Evolutionary conservation across 2,888 invertebrate genomes (phyloP), one percentile per base, ranked within the genome.

Genomic region (Azorinus chamasolen): DNA sequence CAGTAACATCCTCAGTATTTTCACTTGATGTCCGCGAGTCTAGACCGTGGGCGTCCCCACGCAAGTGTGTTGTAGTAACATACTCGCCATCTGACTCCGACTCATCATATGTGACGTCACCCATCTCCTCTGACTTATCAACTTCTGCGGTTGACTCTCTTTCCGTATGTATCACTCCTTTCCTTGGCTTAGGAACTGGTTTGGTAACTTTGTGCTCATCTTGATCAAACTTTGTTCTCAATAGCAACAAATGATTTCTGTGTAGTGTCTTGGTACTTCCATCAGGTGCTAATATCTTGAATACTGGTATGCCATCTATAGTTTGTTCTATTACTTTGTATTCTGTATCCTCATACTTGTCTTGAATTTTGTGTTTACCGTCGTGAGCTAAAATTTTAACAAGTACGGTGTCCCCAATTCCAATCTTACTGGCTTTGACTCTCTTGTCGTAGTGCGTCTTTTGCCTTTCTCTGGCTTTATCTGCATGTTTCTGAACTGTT

Each of bases 331-430:
- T 41, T n/a, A 69, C 45, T 43, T 43, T 16, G 20, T 69, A 61
- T 6, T 25, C 8, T 24, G 61, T 37, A 10, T 53, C 51, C 53
- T 69, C 69, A 37, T 25, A 69, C 25, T 61, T 61, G 18, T 69
- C 61, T 12, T 41, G 25, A 16, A 69, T 27, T 32, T 61, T 69
- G 27, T 69, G 69, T 53, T 62, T 69, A 3, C 65, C 65, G 16
- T 54, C 54, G 45, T n/a, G n/a, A 6, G 20, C 10, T 8, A 45
- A 24, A 4, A 41, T 45, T 22, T 54, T 65, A n/a, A 46, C 55
- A 20, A 65, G 18, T 18, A 65, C 55, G 16, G 8, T 54, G 39
- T 65, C 65, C 27, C 65, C 65, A 24, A 54, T 12, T 4, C 2
- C 2, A 2, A 65, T n/a, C 14, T 65, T 25, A 27, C 22, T 8